Conservation (phyloP, 2,888 invertebrate genomes). For the Acanthoscelides obtectus region DNA sequence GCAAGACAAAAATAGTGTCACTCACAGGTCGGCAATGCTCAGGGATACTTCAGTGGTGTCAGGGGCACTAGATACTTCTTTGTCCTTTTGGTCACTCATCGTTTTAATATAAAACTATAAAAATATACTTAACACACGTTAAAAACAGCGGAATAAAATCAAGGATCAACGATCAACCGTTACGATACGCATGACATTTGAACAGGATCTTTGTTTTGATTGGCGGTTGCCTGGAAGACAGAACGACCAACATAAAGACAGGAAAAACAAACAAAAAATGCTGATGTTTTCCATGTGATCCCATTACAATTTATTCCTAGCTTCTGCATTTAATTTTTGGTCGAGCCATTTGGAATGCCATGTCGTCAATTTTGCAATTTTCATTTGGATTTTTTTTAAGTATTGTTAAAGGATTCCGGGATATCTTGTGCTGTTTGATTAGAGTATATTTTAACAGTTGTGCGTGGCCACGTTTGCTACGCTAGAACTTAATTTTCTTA, state of each 20-base stretch:
- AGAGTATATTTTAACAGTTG: no score
- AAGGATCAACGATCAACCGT: neutral
- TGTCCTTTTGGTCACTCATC: neutral
- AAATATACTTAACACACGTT: neutral
- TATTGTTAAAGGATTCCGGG: no score
- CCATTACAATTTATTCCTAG: no score
- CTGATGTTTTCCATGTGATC: neutral
- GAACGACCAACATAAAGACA: neutral
- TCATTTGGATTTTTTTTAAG: no score
- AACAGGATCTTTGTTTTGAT: neutral
- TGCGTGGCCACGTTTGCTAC: no score
- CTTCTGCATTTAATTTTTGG: no score
- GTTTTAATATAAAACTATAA: neutral
- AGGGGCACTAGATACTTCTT: neutral
- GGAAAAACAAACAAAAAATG: neutral
- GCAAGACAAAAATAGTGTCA: neutral
- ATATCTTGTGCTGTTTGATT: no score
- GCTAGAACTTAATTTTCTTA: no score
- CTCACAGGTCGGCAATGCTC: neutral
- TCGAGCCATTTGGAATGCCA: no score
- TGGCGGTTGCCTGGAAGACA: constrained; percentile 1
- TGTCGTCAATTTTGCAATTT: no score
- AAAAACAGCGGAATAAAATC: neutral
- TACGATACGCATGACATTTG: neutral
- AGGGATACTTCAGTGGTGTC: neutral